phyloP scores from a whole-genome alignment of 2,888 invertebrate genomes.

The Brenthis hecate region DNA sequence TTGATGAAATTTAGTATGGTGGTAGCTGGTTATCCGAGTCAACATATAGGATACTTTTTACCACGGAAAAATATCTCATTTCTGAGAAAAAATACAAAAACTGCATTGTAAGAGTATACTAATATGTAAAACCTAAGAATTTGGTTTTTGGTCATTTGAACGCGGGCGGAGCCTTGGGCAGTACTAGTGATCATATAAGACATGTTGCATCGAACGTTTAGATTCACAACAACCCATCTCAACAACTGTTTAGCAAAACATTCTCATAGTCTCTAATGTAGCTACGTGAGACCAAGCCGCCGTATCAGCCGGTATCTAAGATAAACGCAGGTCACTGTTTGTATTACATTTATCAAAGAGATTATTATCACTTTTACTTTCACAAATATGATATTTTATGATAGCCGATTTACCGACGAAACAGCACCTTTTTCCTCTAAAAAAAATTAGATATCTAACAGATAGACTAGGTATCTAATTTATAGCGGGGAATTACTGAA shows the following conservation, averaged over 20 bases:
- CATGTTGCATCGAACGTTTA: neutral
- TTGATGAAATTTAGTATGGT: no score
- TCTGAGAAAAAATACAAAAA: no score
- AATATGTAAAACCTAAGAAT: no score
- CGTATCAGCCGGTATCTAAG: constrained; percentile 50
- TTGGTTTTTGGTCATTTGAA: no score
- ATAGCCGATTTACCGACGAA: constrained; percentile 4
- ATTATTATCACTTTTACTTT: constrained; percentile 40
- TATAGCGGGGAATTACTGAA: no score
- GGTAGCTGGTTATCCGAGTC: no score
- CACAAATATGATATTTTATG: constrained; percentile 37
- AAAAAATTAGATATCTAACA: neutral
- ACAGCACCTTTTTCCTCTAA: neutral
- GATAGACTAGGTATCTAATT: no score
- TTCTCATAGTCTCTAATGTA: constrained; percentile 19
- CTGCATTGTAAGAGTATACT: no score
- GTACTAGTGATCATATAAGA: no score
- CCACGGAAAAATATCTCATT: no score
- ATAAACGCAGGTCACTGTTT: constrained; percentile 61
- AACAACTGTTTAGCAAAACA: constrained; percentile 13
- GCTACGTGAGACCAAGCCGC: constrained; percentile 43
- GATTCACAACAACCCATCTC: neutral
- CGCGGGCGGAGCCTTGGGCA: no score
- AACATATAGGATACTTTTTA: no score
- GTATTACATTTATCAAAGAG: constrained; percentile 40